phyloP scores from a whole-genome alignment of 2,797 vertebrate species.

The Danio albolineatus region DNA sequence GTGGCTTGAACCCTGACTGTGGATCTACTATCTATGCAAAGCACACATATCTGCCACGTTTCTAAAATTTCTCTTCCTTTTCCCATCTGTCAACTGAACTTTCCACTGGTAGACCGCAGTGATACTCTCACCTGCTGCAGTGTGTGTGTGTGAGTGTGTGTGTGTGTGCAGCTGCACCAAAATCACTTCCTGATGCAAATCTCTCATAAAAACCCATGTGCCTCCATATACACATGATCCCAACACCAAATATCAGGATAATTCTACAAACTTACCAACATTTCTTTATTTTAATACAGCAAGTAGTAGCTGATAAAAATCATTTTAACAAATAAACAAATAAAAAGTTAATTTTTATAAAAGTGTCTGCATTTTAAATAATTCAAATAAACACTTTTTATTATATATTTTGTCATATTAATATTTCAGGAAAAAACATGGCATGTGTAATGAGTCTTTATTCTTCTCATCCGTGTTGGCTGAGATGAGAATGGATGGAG shows the following conservation, averaged over 20 bases:
- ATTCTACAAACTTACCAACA: background rate
- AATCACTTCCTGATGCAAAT: constrained; percentile 63
- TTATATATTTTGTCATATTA: background rate
- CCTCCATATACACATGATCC: background rate
- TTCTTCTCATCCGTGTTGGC: background rate
- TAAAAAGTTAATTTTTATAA: background rate
- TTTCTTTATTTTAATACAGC: background rate
- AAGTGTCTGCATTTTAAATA: background rate
- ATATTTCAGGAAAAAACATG: background rate
- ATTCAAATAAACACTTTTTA: background rate
- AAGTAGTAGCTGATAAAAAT: background rate
- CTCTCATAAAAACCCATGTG: constrained; percentile 22
- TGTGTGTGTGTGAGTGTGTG: constrained; percentile 14
- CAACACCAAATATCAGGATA: background rate
- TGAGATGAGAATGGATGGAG: constrained; percentile 1
- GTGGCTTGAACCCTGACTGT: background rate
- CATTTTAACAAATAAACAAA: background rate
- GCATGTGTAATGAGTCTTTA: background rate
- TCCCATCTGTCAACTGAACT: constrained; percentile 54
- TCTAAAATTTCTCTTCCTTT: constrained; percentile 23
- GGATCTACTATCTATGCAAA: constrained; percentile 5
- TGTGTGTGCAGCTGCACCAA: constrained; percentile 46
- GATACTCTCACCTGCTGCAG: constrained; percentile 25
- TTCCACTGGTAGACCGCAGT: constrained; percentile 54
- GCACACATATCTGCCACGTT: background rate